Evolutionary conservation across 2,888 invertebrate species (phyloP).

Genomic region (Pteria penguin): DNA sequence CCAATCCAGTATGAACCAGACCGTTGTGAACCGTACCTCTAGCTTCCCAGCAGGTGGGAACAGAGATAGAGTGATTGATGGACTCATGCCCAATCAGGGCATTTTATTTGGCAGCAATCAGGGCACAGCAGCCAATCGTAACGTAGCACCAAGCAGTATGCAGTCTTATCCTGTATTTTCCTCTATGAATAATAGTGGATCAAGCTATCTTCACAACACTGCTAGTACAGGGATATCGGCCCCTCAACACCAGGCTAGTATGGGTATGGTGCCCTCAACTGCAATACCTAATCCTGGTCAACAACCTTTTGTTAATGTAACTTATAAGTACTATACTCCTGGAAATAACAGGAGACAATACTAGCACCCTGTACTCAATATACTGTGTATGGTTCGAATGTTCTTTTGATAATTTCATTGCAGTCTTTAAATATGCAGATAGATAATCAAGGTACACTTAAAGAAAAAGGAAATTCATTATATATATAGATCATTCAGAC

Average conservation of each 20-base stretch:
- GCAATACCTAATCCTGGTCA: conserved; percentile 5
- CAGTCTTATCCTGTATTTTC: conserved; percentile 7
- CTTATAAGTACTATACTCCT: conserved; percentile 24
- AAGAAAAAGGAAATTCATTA: no score
- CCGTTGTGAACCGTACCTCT: no score
- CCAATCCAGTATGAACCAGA: neutral
- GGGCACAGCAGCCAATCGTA: neutral
- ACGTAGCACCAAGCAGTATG: neutral
- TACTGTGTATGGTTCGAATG: no score
- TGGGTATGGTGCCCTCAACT: conserved; percentile 18
- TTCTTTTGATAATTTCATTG: no score
- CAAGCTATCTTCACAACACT: neutral
- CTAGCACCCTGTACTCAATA: neutral
- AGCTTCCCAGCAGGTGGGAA: neutral
- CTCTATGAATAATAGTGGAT: neutral
- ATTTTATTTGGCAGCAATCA: neutral
- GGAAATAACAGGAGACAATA: neutral
- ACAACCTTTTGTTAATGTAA: conserved; percentile 18
- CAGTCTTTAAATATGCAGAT: no score
- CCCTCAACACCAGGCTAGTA: conserved; percentile 6
- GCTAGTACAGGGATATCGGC: neutral
- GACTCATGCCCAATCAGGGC: neutral
- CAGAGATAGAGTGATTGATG: neutral
- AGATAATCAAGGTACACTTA: no score
- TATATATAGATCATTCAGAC: no score